phyloP scores from a whole-genome alignment of 2,113 vertebrate species.

The Aix galericulata region DNA sequence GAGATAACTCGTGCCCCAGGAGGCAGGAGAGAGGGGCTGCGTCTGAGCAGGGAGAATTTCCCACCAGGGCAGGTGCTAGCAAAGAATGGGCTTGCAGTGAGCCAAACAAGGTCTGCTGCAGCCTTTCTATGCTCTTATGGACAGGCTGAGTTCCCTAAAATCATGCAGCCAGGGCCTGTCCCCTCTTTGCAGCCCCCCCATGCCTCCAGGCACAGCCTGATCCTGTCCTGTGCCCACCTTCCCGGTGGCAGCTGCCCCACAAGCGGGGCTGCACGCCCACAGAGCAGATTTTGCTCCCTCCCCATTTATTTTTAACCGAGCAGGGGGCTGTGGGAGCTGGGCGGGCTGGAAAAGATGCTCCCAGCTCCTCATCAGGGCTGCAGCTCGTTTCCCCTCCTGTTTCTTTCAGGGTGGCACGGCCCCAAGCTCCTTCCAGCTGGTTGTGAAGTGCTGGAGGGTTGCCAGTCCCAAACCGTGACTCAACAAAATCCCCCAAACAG shows the following conservation, averaged over 20 bases:
- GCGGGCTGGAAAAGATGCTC: neutral
- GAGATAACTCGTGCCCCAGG: neutral
- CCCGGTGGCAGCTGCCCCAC: neutral
- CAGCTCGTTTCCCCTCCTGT: accelerated
- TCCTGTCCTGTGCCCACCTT: neutral
- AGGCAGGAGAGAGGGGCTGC: neutral
- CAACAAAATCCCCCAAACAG: neutral
- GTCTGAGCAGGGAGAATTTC: neutral
- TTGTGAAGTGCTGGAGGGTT: neutral
- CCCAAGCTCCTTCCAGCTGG: neutral
- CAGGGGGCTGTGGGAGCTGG: neutral
- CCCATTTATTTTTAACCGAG: neutral
- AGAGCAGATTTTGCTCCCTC: neutral
- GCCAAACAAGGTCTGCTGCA: neutral
- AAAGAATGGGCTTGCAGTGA: no score
- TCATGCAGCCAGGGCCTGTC: neutral
- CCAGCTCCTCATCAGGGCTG: neutral
- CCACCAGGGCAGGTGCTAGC: accelerated
- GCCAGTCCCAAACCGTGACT: neutral
- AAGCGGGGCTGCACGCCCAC: neutral
- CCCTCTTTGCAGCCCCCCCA: neutral
- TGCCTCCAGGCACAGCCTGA: neutral
- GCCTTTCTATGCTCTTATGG: neutral
- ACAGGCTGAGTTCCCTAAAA: neutral
- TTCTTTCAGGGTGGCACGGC: neutral